These are phyloP conservation scores for Rhynchonycteris naso DNA, from an alignment of 2,797 vertebrate genomes.

Conservation along the genomic window DNA sequence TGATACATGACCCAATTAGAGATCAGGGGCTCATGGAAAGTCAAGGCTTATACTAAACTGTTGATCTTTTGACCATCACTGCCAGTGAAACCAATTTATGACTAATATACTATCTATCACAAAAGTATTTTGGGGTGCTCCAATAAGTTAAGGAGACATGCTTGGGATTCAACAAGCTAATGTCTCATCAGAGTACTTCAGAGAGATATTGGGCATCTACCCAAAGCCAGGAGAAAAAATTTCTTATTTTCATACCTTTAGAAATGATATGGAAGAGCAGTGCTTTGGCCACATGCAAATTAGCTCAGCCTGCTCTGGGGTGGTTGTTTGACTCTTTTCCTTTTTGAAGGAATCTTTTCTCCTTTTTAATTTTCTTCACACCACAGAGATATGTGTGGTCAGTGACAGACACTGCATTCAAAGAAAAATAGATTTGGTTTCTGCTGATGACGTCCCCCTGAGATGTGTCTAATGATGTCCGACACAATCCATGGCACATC, in stretches of 20 bases:
- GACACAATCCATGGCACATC: not conserved
- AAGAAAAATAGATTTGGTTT: not conserved
- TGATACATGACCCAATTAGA: not conserved
- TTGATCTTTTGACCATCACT: not conserved
- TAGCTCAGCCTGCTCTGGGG: not conserved
- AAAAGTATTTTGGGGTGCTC: not conserved
- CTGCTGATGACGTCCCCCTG: not conserved
- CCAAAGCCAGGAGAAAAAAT: not conserved
- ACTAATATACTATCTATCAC: not conserved
- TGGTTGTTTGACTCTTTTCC: not conserved
- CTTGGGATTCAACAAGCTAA: not conserved
- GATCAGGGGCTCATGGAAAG: not conserved
- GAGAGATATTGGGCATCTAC: not conserved
- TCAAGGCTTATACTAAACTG: not conserved
- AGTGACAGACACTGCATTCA: not conserved
- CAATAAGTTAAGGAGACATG: not conserved
- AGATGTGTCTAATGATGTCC: not conserved
- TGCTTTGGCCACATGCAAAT: not conserved
- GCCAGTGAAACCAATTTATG: not conserved
- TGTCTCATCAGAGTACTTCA: not conserved
- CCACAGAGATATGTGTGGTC: not conserved
- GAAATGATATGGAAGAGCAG: not conserved
- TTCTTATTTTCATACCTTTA: constrained; percentile 4
- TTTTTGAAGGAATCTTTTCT: not conserved
- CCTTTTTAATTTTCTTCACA: not conserved